Conservation (phyloP, 2,113 vertebrate genomes). For the Corythaeola cristata region DNA sequence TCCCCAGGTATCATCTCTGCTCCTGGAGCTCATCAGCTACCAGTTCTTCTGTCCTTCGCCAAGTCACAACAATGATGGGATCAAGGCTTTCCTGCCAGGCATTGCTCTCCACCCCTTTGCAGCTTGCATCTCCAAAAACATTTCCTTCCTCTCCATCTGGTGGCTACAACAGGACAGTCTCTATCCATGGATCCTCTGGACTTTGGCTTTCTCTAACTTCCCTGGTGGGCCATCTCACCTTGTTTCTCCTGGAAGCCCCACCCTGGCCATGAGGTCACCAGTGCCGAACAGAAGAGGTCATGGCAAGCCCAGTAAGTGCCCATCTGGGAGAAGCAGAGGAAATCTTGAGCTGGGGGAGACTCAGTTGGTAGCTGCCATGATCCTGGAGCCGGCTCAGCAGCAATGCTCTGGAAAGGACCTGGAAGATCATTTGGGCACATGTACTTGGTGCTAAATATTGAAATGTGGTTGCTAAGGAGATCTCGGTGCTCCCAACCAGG, state of each 20-base stretch:
- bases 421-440: constrained; percentile 1
- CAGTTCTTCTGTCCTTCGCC: not conserved
- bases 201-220: not conserved
- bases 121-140: not conserved
- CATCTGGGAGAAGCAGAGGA: not conserved
- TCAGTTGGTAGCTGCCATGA: not conserved
- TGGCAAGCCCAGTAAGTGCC: not conserved
- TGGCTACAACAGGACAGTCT: not conserved
- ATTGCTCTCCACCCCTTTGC: not conserved
- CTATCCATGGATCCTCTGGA: not conserved
- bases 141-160: not conserved
- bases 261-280: not conserved
- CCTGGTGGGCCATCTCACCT: not conserved
- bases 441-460: constrained; percentile 35
- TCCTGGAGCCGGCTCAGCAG: constrained; percentile 6
- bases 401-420: not conserved
- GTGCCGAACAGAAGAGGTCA: not conserved
- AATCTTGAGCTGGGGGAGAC: not conserved
- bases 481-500: not conserved
- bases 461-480: constrained; percentile 35
- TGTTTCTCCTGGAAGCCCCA: not conserved
- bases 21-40: not conserved
- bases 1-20: not conserved
- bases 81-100: not conserved
- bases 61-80: not conserved